Base-by-base conservation (phyloP, 1,140 invertebrate species). In the Zaprionus taronus region DNA sequence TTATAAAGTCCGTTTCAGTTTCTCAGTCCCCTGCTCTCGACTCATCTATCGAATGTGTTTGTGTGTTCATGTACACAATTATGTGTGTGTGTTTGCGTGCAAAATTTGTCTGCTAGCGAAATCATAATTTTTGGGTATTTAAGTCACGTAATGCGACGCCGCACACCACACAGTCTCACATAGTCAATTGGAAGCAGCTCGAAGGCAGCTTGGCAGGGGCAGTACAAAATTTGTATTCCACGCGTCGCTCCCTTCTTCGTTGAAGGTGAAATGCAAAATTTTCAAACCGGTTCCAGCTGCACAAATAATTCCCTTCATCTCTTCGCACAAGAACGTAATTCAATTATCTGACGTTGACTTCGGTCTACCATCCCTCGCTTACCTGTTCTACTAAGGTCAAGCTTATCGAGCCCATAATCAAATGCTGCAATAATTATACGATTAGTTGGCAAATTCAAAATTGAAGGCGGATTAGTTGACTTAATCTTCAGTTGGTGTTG, bases 41-140 rank as follows among this genome's bases (percentile, higher is more conserved):
- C 7, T 14, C 31, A 34, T 12, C 7, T 14, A 47, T 31, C 60
- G 44, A 55, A 15, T 38, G 15, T 31, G 24, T 31, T 2, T 31
- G 31, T 49, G 9, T 71, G 28, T 12, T 6, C 11, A n/a, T 41
- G 31, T 11, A 28, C 38, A 67, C 28, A 31, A 28, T 20, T 60
- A 34, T 44, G 31, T 22, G 31, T 51, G 11, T 14, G 7, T 49
- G 38, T 53, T 12, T 24, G 12, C 17, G 47, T 51, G 57, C 58
- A 62, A 28, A 57, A 62, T 26, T 64, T 64, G 68, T 55, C 72
- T 75, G 60, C 51, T 76, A 34, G 68, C 73, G 61, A 76, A 76
- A 72, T 72, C 68, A 65, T 76, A 76, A 76, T 65, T 76, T 76
- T 76, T 76, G 73, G 64, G 68, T 61, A 76, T 76, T 76, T 76